phyloP scores from a whole-genome alignment of 2,888 invertebrate species.

The Latrodectus hesperus region DNA sequence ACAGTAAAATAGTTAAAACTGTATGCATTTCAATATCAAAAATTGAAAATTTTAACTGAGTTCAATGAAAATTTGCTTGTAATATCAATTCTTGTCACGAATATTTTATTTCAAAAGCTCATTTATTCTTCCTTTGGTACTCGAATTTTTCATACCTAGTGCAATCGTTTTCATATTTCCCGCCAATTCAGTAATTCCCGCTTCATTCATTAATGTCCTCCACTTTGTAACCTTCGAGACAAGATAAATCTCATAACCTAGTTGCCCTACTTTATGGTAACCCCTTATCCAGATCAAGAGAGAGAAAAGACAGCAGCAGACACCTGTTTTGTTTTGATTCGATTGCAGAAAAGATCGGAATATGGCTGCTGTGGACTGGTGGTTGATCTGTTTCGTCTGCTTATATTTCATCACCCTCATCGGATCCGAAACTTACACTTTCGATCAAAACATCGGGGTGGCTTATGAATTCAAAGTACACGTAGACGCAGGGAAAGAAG shows the following conservation, averaged over 20 bases:
- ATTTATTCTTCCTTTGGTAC: too few species aligned
- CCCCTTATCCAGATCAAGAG: constrained; percentile 2
- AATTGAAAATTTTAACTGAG: too few species aligned
- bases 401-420: constrained; percentile 6
- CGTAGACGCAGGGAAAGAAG: constrained; percentile 94
- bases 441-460: constrained; percentile 82
- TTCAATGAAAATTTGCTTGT: too few species aligned
- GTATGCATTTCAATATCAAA: too few species aligned
- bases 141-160: too few species aligned
- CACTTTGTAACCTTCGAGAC: neutral
- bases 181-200: too few species aligned
- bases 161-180: too few species aligned
- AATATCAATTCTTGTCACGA: too few species aligned
- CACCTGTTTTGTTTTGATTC: constrained; percentile 65
- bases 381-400: constrained; percentile 22
- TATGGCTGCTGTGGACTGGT: constrained; percentile 22
- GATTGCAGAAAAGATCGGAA: constrained; percentile 4
- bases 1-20: too few species aligned
- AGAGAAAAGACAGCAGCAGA: constrained; percentile 2
- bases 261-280: constrained; percentile 8
- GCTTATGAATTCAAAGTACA: constrained; percentile 97
- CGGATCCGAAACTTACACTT: constrained; percentile 61
- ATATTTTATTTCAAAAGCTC: too few species aligned
- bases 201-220: neutral
- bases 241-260: neutral